Evolutionary conservation across 2,797 vertebrate species (phyloP), one percentile per base, ranked within the genome.

Genomic region (Leptodactylus fallax): DNA sequence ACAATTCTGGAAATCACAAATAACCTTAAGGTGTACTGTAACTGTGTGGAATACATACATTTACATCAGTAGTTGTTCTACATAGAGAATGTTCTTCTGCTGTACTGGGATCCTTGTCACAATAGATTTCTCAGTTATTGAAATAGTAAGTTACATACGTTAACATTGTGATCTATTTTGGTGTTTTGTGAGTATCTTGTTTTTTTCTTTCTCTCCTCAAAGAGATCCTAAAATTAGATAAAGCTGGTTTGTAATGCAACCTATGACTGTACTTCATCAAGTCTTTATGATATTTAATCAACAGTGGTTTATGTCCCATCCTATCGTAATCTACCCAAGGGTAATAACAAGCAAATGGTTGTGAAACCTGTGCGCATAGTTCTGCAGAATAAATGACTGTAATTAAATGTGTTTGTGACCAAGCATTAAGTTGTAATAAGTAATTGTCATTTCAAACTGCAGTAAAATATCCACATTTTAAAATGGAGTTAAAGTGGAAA

Each of bases 261-360:
- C 19, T 85, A 60, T 85, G 56, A 71, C 83, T 85, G 56, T 85
- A 85, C 67, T 87, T 61, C 81, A 86, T 79, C 88, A 86, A 55
- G 76, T 86, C 71, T 89, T 89, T 89, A 89, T 86, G 80, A 86
- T 86, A 74, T 83, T 83, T 89, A 89, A 86, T 89, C 85, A 89
- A 85, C 53, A 79, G 85, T 86, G 88, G 61, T 89, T 89, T 89
- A 89, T 89, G 88, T 86, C 49, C 88, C 88, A 79, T 89, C 72
- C 80, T 86, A 61, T 79, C 81, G 23, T 83, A 86, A 86, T 76
- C 87, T 83, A 65, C 88, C 84, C 79, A 83, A 53, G 76, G 80
- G 86, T 86, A 89, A 86, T 86, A 89, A 89, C 84, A 86, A 67
- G 45, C 79, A 86, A 89, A 89, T 89, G 79, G 83, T 58, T 82